Evolutionary conservation across 1,140 invertebrate species (phyloP).

Genomic region (Ips nitidus): DNA sequence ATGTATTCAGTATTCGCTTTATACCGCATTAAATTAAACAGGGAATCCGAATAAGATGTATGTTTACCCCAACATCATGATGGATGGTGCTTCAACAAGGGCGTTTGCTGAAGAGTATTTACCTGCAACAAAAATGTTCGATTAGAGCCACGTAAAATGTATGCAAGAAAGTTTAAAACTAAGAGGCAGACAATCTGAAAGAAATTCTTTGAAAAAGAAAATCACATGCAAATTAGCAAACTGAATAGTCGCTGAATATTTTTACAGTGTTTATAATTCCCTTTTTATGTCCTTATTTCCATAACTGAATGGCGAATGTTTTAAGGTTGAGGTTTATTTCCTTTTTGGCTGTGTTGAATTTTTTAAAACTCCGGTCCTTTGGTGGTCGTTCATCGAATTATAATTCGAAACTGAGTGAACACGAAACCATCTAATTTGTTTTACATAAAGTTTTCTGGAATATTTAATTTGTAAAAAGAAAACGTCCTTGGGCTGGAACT

Average conservation of each 20-base stretch:
- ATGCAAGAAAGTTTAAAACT: too few relatives aligned
- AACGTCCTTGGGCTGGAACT: slow-evolving; percentile 10
- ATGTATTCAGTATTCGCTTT: slow-evolving; percentile 44
- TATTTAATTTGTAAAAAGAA: slow-evolving; percentile 27
- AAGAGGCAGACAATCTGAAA: slow-evolving; percentile 6
- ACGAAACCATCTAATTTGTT: slow-evolving; percentile 28
- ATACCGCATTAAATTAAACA: slow-evolving; percentile 49
- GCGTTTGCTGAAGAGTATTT: slow-evolving; percentile 15
- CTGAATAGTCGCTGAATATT: slow-evolving; percentile 52
- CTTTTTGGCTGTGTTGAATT: slow-evolving; percentile 47
- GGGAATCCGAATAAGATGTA: slow-evolving; percentile 45
- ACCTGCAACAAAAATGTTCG: slow-evolving; percentile 41
- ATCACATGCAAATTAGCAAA: slow-evolving; percentile 52
- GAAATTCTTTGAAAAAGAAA: slow-evolving; percentile 47
- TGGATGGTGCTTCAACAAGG: slow-evolving; percentile 37
- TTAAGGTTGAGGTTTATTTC: slow-evolving; percentile 39
- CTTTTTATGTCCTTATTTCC: slow-evolving; percentile 51
- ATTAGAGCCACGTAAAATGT: not conserved
- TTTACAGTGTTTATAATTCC: slow-evolving; percentile 54
- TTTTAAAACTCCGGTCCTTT: slow-evolving; percentile 44
- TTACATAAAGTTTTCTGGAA: slow-evolving; percentile 30
- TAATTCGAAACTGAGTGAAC: slow-evolving; percentile 36
- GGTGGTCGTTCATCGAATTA: slow-evolving; percentile 45
- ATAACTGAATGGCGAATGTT: slow-evolving; percentile 49
- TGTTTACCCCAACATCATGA: slow-evolving; percentile 38